These are phyloP conservation scores for Brachyalestes nurse DNA, from an alignment of 2,797 vertebrate species.

Conservation along the genomic window DNA sequence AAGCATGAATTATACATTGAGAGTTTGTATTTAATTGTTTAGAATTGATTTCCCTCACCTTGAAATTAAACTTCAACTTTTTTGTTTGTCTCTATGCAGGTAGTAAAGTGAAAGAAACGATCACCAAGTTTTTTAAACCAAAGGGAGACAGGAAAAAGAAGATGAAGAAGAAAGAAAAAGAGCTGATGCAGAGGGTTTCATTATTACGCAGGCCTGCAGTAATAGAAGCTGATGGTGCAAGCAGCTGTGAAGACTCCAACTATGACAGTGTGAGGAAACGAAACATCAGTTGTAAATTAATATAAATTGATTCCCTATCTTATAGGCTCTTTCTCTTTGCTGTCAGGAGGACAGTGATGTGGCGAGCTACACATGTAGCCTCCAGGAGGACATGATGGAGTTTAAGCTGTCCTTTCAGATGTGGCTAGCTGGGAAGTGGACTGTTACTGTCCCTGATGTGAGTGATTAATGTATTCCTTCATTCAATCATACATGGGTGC, in stretches of 20 bases:
- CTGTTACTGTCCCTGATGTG: conserved; percentile 76
- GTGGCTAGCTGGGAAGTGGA: conserved; percentile 78
- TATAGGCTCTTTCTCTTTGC: conserved; percentile 26
- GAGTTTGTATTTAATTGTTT: conserved; percentile 23
- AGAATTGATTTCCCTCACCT: conserved; percentile 32
- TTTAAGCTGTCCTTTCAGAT: conserved; percentile 82
- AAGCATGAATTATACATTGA: neutral
- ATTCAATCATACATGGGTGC: too few relatives aligned
- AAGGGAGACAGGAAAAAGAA: conserved; percentile 74
- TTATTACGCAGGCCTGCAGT: conserved; percentile 25
- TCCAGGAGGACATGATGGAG: conserved; percentile 79
- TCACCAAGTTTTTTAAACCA: conserved; percentile 70
- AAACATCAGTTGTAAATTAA: neutral
- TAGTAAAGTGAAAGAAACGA: conserved; percentile 70
- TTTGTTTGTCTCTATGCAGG: conserved; percentile 56
- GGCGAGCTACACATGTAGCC: conserved; percentile 65
- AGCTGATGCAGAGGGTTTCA: conserved; percentile 47
- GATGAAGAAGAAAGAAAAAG: conserved; percentile 64
- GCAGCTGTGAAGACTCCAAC: conserved; percentile 65
- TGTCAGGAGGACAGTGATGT: conserved; percentile 72
- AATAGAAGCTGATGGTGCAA: conserved; percentile 38
- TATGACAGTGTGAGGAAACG: conserved; percentile 67
- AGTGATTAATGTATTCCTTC: conserved; percentile 52
- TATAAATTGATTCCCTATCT: conserved; percentile 17
- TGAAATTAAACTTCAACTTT: neutral